Base-by-base conservation (phyloP, 2,113 vertebrate genomes). In the Solea senegalensis region DNA sequence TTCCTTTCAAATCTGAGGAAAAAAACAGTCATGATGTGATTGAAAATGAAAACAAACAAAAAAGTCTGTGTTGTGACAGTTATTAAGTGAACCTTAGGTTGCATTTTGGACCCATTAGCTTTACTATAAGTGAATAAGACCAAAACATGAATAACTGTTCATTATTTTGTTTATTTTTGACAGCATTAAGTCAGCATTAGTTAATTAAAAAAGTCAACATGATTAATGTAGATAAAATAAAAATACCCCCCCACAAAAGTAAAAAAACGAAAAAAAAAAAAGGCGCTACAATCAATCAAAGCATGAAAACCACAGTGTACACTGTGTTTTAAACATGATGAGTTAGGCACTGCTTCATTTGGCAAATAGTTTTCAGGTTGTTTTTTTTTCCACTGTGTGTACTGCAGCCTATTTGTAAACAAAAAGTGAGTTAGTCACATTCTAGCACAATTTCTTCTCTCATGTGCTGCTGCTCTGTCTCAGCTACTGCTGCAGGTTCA, bases 111-210 rank as follows among this genome's bases (percentile, higher is more conserved):
- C 58, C 21, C 8, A 13, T 56, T n/a, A 59, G 14, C 51, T 11
- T 52, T 9, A 48, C 10, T 10, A 14, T 10, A 48, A 13, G 45
- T 12, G 45, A 13, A 14, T 48, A 48, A 48, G 2, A 14, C 9
- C 0, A 39, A 65, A 10, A 26, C 56, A 9, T 15, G 7, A 43
- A 62, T 6, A 68, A 21, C 21, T 21, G 21, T 16, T 60, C 7
- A n/a, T 11, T 46, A 11, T 46, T 3, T 46, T 14, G 7, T 74
- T 84, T 80, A 77, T 77, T 74, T 27, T 46, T 5, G 9, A 8
- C 44, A 46, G 4, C 4, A 48, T 48, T 48, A 2, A 48, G 44
- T 49, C 11, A 49, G 27, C 9, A 53, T 14, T 41, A 7, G 5
- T 56, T 49, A 51, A n/a, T 15, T 14, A 16, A 11, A 44, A n/a